Conservation (phyloP, 2,113 vertebrate genomes). For the Thymallus thymallus region DNA sequence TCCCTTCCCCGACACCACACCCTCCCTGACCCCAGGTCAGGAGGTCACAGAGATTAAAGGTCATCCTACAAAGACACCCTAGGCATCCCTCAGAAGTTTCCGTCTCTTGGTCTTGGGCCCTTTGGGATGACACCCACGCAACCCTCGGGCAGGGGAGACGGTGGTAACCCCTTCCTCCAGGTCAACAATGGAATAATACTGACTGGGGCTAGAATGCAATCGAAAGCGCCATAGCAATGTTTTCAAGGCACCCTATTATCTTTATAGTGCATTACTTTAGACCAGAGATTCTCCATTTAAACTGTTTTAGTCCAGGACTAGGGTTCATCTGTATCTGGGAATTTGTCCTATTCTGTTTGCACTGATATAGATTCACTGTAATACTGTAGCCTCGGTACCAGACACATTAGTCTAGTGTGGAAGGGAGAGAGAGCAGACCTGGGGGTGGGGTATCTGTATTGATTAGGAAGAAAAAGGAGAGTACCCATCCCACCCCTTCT, state of each 20-base stretch:
- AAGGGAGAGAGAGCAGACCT: constrained; percentile 36
- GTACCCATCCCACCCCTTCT: constrained; percentile 22
- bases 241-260: neutral
- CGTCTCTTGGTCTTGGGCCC: constrained; percentile 22
- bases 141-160: constrained; percentile 14
- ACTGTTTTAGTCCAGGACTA: too few species aligned
- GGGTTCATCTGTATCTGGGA: too few species aligned
- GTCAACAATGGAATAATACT: constrained; percentile 31
- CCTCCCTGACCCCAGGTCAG: constrained; percentile 45
- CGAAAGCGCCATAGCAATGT: neutral
- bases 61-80: constrained; percentile 54
- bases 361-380: neutral
- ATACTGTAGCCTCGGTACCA: constrained; percentile 66
- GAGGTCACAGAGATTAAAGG: constrained; percentile 59
- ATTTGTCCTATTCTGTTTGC: too few species aligned
- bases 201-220: neutral
- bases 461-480: constrained; percentile 64
- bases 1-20: constrained; percentile 7
- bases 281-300: too few species aligned
- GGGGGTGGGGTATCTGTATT: constrained; percentile 59
- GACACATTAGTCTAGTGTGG: constrained; percentile 67
- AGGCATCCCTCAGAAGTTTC: constrained; percentile 70
- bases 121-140: neutral
- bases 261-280: neutral
- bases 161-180: constrained; percentile 7